phyloP scores from a whole-genome alignment of 35 echinoderm and acorn worm genomes.

The Lytechinus pictus region DNA sequence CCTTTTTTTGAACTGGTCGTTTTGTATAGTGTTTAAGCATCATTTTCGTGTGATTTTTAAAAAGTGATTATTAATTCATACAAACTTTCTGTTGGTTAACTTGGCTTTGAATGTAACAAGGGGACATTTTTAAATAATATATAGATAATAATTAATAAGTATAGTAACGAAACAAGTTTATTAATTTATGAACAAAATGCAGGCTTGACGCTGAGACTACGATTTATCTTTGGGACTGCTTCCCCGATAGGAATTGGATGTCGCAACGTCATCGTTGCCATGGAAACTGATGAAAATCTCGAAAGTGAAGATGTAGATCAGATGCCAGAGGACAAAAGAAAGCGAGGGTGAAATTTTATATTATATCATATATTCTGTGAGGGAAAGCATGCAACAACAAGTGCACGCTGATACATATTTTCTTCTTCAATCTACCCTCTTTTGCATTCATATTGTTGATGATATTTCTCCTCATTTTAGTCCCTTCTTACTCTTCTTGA shows the following conservation, averaged over 20 bases:
- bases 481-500: no score
- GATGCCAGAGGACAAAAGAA: constrained; percentile 19
- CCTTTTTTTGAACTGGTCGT: no score
- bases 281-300: constrained; percentile 44
- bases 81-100: no score
- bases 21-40: no score
- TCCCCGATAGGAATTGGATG: constrained; percentile 19
- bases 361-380: neutral
- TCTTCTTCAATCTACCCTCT: neutral
- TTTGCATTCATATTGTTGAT: no score
- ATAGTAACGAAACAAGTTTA: no score
- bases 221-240: neutral
- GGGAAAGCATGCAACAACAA: neutral
- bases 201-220: neutral
- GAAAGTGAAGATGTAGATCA: constrained; percentile 30
- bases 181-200: neutral
- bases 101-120: no score
- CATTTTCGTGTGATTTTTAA: no score
- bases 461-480: no score
- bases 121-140: no score
- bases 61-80: no score
- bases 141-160: no score
- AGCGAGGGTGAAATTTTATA: neutral
- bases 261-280: constrained; percentile 36
- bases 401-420: neutral